A percentile compares a stretch with the other conserved stretches of the same genome.
Conservation (phyloP, 2,113 vertebrate species). For the Crotophaga sulcirostris region DNA sequence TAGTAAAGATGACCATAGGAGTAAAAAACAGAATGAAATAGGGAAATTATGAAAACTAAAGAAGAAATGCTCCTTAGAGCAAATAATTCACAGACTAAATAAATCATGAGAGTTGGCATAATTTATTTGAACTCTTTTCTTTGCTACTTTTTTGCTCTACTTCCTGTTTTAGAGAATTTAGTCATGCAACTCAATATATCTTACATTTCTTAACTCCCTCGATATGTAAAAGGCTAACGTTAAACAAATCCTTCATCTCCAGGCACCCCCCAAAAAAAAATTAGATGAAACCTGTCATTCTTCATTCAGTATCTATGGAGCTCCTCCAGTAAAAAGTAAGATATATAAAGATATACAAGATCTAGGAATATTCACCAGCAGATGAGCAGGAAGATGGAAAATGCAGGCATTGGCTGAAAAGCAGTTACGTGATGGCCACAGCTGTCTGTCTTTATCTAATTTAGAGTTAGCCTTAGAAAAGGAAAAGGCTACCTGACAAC, state of each 20-base stretch:
- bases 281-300: not conserved
- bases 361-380: slow-evolving; percentile 4
- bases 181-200: not conserved
- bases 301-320: not conserved
- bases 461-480: not conserved
- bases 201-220: not conserved
- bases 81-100: not conserved
- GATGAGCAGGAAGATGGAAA: not conserved
- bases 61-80: not conserved
- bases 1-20: no score
- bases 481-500: not conserved
- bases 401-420: not conserved
- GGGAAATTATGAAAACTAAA: not conserved
- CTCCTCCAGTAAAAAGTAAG: not conserved
- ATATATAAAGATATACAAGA: not conserved
- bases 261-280: not conserved
- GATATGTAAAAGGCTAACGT: not conserved
- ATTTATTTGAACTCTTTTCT: no score
- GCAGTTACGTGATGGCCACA: not conserved
- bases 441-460: not conserved
- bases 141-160: not conserved
- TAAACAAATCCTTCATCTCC: not conserved
- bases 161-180: not conserved
- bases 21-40: not conserved
- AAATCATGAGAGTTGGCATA: not conserved